Base-by-base conservation (phyloP, 2,888 invertebrate species). In the Galerucella nymphaeae region DNA sequence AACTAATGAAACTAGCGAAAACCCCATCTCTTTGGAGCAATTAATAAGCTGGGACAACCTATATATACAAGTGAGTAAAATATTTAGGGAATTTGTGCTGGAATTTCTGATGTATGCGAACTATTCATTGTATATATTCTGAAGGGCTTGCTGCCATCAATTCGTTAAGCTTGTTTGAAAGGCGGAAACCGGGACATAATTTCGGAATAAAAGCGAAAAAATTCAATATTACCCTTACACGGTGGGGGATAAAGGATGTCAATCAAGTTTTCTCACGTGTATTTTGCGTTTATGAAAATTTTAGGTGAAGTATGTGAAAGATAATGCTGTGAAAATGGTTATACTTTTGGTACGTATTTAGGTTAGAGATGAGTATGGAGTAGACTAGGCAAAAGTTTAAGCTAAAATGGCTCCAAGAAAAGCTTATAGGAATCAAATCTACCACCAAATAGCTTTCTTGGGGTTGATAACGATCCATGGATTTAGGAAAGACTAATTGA, bases 151-250 rank as follows among this genome's bases (percentile, higher is more conserved):
- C 18, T 42, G 18, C 61, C 61, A 42, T 62, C 61, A 62, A 62
- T 62, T 62, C n/a, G 42, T 61, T 61, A 38, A 41, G 38, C 61
- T 41, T 38, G 61, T 62, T 62, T 41, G 61, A 62, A 42, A 42
- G 14, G 42, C 61, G 42, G 42, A 62, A 62, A 3, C 18, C 20
- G 3, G n/a, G 61, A 62, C 41, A 62, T 62, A 62, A 18, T 62
- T 62, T 6, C 41, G 4, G 42, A 16, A 62, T 38, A 59, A 59
- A 59, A 59, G n/a, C 48, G 30, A 30, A 30, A 30, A 48, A n/a
- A 48, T 48, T 48, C n/a, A 6, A 48, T 14, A n/a, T 48, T 48
- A 8, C n/a, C n/a, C n/a, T 14, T n/a, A 53, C 18, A 53, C n/a
- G 10, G 16, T 13, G 2, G 16, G 18, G 16, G 16, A 18, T 18